Evolutionary conservation across 2,888 invertebrate species (phyloP).

Genomic region (Chloroclystis v-ata): DNA sequence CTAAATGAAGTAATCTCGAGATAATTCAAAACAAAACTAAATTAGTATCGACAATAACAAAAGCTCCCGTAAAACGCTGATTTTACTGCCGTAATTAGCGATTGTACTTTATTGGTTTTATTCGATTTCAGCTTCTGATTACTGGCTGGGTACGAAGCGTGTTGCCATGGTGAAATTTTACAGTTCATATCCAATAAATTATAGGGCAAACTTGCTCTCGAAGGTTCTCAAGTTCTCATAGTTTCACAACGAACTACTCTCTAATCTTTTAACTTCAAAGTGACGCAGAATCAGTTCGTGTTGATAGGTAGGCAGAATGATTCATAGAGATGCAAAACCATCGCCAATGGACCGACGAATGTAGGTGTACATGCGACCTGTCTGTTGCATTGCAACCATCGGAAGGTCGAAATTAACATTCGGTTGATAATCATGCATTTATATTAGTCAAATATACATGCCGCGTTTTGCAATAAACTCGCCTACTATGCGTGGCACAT

Average conservation of each 20-base stretch:
- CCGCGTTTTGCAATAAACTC: too few species aligned
- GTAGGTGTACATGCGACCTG: slow-evolving; percentile 22
- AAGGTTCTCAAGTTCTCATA: too few species aligned
- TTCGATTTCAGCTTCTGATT: background rate
- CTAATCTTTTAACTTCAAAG: background rate
- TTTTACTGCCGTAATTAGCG: slow-evolving; percentile 9
- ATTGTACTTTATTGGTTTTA: slow-evolving; percentile 10
- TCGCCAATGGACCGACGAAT: slow-evolving; percentile 17
- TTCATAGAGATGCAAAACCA: too few species aligned
- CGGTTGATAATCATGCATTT: slow-evolving; percentile 5
- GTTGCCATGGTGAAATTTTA: slow-evolving; percentile 1
- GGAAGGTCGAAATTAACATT: slow-evolving; percentile 29
- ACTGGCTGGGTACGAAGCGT: too few species aligned
- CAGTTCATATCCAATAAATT: too few species aligned
- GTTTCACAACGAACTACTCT: too few species aligned
- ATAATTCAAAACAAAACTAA: background rate
- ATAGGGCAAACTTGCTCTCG: too few species aligned
- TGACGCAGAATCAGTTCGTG: too few species aligned
- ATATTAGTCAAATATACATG: background rate
- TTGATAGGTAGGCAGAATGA: too few species aligned
- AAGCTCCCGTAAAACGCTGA: background rate
- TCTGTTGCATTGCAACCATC: slow-evolving; percentile 21
- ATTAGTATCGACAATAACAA: slow-evolving; percentile 1
- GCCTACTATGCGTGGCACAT: background rate
- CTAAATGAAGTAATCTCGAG: too few species aligned